Evolutionary conservation across 2,888 invertebrate genomes (phyloP), one percentile per base, ranked within the genome.

Genomic region (Nasonovia ribisnigri): DNA sequence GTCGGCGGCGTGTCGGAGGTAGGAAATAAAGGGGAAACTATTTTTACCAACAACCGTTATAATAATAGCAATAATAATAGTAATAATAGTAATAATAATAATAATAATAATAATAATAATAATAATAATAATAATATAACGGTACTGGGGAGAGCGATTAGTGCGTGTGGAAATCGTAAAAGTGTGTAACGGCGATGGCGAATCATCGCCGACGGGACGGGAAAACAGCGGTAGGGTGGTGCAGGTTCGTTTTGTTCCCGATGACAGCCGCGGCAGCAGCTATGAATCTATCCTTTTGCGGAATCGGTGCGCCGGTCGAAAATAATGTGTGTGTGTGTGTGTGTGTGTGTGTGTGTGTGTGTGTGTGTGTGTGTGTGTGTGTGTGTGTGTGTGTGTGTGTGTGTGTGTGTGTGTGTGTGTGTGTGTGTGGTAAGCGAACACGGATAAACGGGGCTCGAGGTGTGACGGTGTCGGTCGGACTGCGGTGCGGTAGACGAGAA

Each of bases 131-230:
- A 54, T 54, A 91, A 84, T 51, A 57, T 57, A 86, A 88, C 87
- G 67, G 92, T 54, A 77, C 92, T 88, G 88, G 77, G n/a, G 88
- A 92, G 54, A 92, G 42, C 88, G 92, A 92, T 88, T 92, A 92
- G 88, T 20, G 54, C 42, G 92, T 88, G 88, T 43, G 51, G 84
- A 42, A 88, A 92, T 87, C 92, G 92, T 92, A 92, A 87, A 92
- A 92, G 60, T 67, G 87, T 86, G 87, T 86, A 20, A n/a, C 13
- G 36, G 36, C 87, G 43, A 46, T 0, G 57, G 60, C 29, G 29
- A 88, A 88, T 88, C 67, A 67, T 88, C 46, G n/a, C 0, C 26
- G 57, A 10, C 3, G 26, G 13, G 3, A 77, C 36, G 24, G n/a
- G 2, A 5, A 54, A 54, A 13, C 13, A 16, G 20, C 36, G n/a